These are phyloP conservation scores for Paratrypauchen microcephalus DNA, from an alignment of 2,797 vertebrate species.

Conservation along the genomic window DNA sequence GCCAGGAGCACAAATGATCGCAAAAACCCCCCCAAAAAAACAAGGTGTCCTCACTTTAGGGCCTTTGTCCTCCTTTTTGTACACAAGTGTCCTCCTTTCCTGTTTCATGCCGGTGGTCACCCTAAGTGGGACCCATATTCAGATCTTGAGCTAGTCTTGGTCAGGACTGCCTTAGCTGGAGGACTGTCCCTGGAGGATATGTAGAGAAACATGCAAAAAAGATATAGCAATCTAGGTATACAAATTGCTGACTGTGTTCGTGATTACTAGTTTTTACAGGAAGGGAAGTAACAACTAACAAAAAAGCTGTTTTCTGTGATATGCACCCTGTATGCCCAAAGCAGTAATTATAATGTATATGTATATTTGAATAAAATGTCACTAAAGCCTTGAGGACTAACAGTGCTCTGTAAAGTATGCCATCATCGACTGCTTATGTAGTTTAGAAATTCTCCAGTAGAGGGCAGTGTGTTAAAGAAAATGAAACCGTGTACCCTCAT, in stretches of 20 bases:
- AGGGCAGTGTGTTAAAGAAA: slow-evolving; percentile 17
- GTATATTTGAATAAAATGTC: slow-evolving; percentile 26
- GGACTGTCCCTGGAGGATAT: neutral
- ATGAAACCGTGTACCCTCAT: neutral
- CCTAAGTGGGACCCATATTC: too few species aligned
- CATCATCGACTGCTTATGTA: neutral
- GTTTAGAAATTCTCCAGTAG: slow-evolving; percentile 35
- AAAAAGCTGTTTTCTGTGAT: neutral
- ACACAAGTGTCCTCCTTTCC: too few species aligned
- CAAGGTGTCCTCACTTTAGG: too few species aligned
- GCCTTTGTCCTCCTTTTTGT: too few species aligned
- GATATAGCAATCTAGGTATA: too few species aligned
- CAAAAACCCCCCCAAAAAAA: too few species aligned
- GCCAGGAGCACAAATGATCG: too few species aligned
- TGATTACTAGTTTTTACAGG: too few species aligned
- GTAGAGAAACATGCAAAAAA: too few species aligned
- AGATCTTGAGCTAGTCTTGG: too few species aligned
- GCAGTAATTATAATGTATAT: neutral
- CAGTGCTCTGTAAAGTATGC: neutral
- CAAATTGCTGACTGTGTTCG: neutral
- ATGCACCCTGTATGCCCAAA: neutral
- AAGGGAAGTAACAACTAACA: slow-evolving; percentile 7
- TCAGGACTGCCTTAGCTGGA: too few species aligned
- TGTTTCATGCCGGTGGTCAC: too few species aligned
- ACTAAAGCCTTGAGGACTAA: slow-evolving; percentile 17